phyloP scores from a whole-genome alignment of 2,888 invertebrate genomes.

The Salpingus planirostris region DNA sequence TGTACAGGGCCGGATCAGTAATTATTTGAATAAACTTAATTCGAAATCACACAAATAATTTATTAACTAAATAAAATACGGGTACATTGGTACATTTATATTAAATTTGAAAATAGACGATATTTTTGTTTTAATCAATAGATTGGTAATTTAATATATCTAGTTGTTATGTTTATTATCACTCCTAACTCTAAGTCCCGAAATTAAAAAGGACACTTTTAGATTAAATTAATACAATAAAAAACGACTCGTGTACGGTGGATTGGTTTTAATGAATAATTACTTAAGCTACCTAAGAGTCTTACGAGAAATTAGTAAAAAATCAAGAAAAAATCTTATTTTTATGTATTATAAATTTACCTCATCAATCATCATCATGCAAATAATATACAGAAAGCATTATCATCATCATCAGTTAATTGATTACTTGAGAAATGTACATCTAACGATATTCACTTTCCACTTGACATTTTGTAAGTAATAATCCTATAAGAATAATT shows the following conservation, averaged over 20 bases:
- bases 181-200: slow-evolving; percentile 22
- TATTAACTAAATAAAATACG: slow-evolving; percentile 35
- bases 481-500: no score
- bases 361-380: no score
- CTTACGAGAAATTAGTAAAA: no score
- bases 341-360: slow-evolving; percentile 9
- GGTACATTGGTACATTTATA: slow-evolving; percentile 31
- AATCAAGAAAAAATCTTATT: slow-evolving; percentile 7
- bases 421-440: no score
- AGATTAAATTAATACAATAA: slow-evolving; percentile 16
- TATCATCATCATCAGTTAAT: no score
- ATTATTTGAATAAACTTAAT: no score
- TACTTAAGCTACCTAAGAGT: no score
- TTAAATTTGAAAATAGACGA: slow-evolving; percentile 32
- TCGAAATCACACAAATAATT: slow-evolving; percentile 34
- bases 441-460: no score
- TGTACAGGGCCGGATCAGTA: no score
- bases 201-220: slow-evolving; percentile 30
- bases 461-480: no score
- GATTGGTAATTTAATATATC: no score
- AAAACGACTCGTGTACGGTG: neutral
- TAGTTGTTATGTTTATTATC: slow-evolving; percentile 24
- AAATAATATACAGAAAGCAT: no score
- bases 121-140: slow-evolving; percentile 26
- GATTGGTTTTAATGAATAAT: neutral